Conservation (phyloP, 2,888 invertebrate species). For the Clistopyga incitator region DNA sequence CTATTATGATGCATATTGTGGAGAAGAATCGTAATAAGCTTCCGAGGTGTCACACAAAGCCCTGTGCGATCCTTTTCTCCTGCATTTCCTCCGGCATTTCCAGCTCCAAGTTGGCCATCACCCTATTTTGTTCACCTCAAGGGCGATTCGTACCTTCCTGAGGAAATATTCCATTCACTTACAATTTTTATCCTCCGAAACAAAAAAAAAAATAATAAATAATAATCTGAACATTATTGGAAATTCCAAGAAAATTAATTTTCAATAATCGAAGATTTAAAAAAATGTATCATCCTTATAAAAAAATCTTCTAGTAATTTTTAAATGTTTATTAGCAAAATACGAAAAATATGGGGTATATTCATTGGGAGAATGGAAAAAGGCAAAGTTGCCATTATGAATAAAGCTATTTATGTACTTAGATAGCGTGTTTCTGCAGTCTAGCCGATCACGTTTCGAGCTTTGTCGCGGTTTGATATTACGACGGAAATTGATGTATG, state of each 20-base stretch:
- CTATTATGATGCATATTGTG: constrained; percentile 1
- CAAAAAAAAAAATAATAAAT: no score
- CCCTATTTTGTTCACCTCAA: neutral
- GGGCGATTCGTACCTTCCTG: neutral
- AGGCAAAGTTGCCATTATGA: neutral
- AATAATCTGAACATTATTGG: no score
- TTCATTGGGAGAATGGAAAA: no score
- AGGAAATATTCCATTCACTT: no score
- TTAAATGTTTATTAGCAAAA: no score
- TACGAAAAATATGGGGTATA: no score
- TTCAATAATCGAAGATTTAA: no score
- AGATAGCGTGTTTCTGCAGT: neutral
- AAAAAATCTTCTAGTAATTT: no score
- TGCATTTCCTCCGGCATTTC: neutral
- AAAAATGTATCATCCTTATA: no score
- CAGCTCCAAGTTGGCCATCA: neutral
- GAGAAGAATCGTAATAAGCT: neutral
- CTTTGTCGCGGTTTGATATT: constrained; percentile 33
- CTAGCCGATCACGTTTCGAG: neutral
- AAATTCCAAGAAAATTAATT: no score
- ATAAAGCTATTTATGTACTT: neutral
- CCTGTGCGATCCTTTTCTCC: neutral
- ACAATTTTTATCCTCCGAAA: no score
- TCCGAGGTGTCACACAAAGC: neutral
- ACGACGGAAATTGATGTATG: constrained; percentile 39